Conservation (phyloP, 1,140 invertebrate species). For the Philotrypesis tridentata region DNA sequence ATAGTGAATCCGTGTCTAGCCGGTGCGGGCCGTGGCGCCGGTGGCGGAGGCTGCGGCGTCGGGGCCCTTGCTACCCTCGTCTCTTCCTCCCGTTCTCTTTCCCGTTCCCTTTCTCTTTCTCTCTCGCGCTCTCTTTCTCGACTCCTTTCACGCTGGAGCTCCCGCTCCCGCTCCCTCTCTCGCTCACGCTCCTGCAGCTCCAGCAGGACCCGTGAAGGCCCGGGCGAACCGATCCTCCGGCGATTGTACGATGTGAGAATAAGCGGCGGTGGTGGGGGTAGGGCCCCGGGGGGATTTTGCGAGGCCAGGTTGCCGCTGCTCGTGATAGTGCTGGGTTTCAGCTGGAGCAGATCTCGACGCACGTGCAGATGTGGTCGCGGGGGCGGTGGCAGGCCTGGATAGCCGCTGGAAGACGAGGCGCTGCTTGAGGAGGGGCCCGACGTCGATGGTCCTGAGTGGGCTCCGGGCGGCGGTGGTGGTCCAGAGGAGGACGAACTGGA, state of each 20-base stretch:
- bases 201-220: constrained; percentile 66
- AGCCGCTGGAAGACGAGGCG: constrained; percentile 41
- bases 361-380: constrained; percentile 81
- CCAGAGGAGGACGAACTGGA: constrained; percentile 51
- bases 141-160: constrained; percentile 59
- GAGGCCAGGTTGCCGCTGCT: constrained; percentile 58
- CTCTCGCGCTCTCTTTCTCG: constrained; percentile 39
- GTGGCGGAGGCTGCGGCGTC: constrained; percentile 64
- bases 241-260: constrained; percentile 68
- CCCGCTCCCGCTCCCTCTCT: constrained; percentile 62
- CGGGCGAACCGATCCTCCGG: constrained; percentile 67
- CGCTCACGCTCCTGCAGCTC: constrained; percentile 69
- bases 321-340: constrained; percentile 72
- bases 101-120: constrained; percentile 57
- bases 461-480: constrained; percentile 60
- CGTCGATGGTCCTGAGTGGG: constrained; percentile 60
- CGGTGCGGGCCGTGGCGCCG: constrained; percentile 60
- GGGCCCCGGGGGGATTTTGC: constrained; percentile 71
- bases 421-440: not conserved
- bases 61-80: constrained; percentile 60
- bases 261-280: constrained; percentile 72
- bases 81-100: constrained; percentile 64
- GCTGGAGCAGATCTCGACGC: constrained; percentile 80
- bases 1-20: constrained; percentile 72
- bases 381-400: constrained; percentile 53